Conservation (phyloP, 1,140 invertebrate genomes). For the Saccostrea echinata region DNA sequence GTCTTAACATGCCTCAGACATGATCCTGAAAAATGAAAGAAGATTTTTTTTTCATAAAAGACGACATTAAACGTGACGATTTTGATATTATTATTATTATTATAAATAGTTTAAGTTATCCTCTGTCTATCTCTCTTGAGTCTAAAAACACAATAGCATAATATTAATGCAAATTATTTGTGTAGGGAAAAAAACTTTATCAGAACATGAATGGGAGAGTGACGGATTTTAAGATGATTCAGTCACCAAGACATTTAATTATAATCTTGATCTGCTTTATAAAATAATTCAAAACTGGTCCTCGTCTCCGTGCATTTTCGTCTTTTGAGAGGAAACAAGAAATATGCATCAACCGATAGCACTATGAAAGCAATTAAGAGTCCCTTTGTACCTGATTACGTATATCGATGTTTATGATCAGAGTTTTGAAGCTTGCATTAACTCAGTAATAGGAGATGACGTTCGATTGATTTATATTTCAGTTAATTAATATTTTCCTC, state of each 20-base stretch:
- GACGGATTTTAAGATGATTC: too few relatives aligned
- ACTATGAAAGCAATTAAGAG: not conserved
- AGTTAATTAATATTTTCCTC: not conserved
- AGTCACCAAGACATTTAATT: not conserved
- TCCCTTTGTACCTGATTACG: slow-evolving; percentile 4
- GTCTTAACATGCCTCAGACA: too few relatives aligned
- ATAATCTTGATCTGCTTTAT: slow-evolving; percentile 7
- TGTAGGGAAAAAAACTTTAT: too few relatives aligned
- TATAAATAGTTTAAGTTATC: too few relatives aligned
- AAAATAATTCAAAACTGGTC: slow-evolving; percentile 7
- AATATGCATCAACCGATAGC: slow-evolving; percentile 18
- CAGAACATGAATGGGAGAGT: too few relatives aligned
- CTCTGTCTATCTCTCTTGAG: too few relatives aligned
- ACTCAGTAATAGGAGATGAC: not conserved
- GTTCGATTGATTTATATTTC: not conserved
- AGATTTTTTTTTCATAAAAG: too few relatives aligned
- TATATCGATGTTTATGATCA: slow-evolving; percentile 25
- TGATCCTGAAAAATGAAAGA: too few relatives aligned
- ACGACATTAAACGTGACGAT: too few relatives aligned
- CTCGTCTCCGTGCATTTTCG: not conserved
- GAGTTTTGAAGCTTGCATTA: not conserved
- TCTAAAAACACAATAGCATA: too few relatives aligned
- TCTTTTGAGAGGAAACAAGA: not conserved
- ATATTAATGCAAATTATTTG: too few relatives aligned
- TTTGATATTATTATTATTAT: too few relatives aligned